Evolutionary conservation across 2,888 invertebrate genomes (phyloP).

Genomic region (Scrobipalpa costella): DNA sequence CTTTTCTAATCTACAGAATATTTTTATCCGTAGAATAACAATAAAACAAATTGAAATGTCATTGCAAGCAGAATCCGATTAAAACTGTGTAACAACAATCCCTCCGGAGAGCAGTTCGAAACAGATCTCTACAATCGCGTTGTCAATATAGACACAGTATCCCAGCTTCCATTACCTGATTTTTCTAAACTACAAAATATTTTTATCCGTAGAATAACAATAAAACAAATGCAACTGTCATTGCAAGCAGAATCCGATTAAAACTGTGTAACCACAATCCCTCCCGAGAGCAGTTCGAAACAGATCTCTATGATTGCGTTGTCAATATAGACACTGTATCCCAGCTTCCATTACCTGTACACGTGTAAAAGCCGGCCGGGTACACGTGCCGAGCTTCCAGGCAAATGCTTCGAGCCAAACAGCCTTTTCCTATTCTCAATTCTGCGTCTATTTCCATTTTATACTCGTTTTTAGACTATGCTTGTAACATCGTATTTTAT

Average conservation of each 20-base stretch:
- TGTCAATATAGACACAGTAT: neutral
- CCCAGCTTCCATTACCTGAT: neutral
- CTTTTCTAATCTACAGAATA: neutral
- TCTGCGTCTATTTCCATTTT: neutral
- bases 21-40: neutral
- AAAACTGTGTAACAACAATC: neutral
- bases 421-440: neutral
- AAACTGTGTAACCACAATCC: neutral
- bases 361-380: constrained; percentile 18
- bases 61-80: neutral
- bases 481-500: constrained; percentile 5
- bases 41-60: neutral
- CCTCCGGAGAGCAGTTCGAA: neutral
- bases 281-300: neutral
- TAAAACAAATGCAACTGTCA: neutral
- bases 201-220: neutral
- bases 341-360: constrained; percentile 3
- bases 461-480: neutral
- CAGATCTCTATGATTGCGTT: constrained; percentile 7
- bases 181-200: neutral
- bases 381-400: constrained; percentile 16
- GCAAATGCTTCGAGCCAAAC: constrained; percentile 7
- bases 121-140: constrained; percentile 10
- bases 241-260: neutral
- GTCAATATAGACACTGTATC: neutral